Evolutionary conservation across 2,113 vertebrate species (phyloP), one percentile per base, ranked within the genome.

Genomic region (Dascyllus trimaculatus): DNA sequence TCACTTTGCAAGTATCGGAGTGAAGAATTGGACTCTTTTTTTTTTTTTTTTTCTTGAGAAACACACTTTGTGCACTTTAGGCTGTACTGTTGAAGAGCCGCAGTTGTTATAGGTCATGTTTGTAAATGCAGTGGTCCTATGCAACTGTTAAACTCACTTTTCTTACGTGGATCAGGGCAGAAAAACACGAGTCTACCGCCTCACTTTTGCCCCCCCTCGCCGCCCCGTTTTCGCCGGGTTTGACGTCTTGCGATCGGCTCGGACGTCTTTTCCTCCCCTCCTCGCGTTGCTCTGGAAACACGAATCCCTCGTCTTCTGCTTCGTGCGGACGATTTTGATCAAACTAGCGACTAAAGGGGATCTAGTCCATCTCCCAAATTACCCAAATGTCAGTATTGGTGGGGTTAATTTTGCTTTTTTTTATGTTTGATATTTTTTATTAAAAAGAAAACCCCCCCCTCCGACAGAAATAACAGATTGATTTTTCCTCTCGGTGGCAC

Each of bases 11-110:
- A 35, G 73, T 82, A 77, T 84, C 84, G 69, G 79, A 78, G 84
- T 82, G 64, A 85, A 88, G 81, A 87, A 86, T 85, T 89, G 25
- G 81, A 71, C 8, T 77, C 51, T 10, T 78, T 80, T 43, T 69
- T 78, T 63, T 48, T 29, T 38, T 56, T 52, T 45, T 67, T 65
- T 32, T 74, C 25, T 69, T 60, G 65, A 81, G 66, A 89, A 85
- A 92, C 88, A 91, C 86, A 89, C 91, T 91, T 90, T 92, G 93
- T 94, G 92, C 93, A 94, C 94, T 94, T 94, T 92, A 93, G 93
- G 91, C 93, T 84, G 91, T 93, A 92, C 92, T 94, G 92, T 94
- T 95, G 88, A 91, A 84, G 89, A 91, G 82, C 88, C 74, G 21
- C 82, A 74, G 88, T 71, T 85, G 85, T 61, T 35, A 40, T 85